Base-by-base conservation (phyloP, 2,797 vertebrate genomes). In the Tauraco hartlaubi region DNA sequence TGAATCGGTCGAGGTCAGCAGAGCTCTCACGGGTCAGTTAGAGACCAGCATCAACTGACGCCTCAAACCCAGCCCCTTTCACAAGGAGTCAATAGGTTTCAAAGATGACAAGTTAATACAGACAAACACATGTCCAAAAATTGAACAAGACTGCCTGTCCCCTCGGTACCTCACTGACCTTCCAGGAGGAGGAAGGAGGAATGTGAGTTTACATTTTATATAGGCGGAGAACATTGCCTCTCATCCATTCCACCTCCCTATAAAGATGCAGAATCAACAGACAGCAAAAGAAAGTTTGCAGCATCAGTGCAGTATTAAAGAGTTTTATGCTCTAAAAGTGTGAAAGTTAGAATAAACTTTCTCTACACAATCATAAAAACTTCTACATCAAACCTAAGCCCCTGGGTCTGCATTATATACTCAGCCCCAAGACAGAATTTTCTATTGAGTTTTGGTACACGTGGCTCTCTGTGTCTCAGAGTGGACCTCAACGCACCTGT, bases 101-200 rank as follows among this genome's bases (percentile, higher is more conserved):
- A 62, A 69, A 81, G 23, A 13, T 7, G 7, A 44, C 51, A 79
- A 90, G n/a, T 52, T 28, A 68, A 37, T 2, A 15, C 12, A 58
- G 33, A 66, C 25, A 46, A 62, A 37, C 2, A 12, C 9, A 14
- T 43, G 28, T 49, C 51, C 66, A 67, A 74, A 74, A 74, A 39
- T 1, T 1, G 0, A 49, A 13, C 15, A 39, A 35, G 22, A 8
- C 13, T 28, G 6, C 22, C 15, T 21, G 20, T 7, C 26, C 29
- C 29, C 35, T 49, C 26, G 4, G 17, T 5, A 49, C 5, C 16
- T 31, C 6, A 39, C 15, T n/a, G 66, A 20, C 10, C 43, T 31
- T 56, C 20, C 35, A 26, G 43, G 16, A 88, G 28, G 20, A 80
- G 12, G 11, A 44, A 55, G 23, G 39, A 77, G 17, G 21, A 31